Evolutionary conservation across 64 coral and sea anemone genomes (phyloP).

Genomic region (Exaiptasia diaphana): DNA sequence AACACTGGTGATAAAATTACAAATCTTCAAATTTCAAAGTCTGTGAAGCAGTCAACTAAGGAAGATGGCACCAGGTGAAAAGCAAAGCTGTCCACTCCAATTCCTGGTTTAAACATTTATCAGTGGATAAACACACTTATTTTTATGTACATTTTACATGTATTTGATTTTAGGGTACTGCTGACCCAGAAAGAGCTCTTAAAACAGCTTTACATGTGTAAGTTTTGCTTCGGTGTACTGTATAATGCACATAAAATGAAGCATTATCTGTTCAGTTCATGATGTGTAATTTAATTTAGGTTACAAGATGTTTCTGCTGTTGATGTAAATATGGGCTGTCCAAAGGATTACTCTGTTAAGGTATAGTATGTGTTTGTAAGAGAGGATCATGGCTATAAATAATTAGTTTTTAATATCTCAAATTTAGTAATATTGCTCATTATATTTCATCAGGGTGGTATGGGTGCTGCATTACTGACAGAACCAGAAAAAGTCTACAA

Average conservation of each 20-base stretch:
- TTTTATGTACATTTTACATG: too few relatives aligned
- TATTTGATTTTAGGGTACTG: too few relatives aligned
- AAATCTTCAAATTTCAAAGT: too few relatives aligned
- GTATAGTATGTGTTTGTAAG: neutral
- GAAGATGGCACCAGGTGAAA: too few relatives aligned
- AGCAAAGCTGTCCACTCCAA: too few relatives aligned
- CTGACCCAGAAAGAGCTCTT: constrained; percentile 84
- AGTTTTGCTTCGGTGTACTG: constrained; percentile 32
- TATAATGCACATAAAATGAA: neutral
- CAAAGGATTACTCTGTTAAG: constrained; percentile 99
- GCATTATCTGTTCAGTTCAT: neutral
- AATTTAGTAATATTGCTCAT: neutral
- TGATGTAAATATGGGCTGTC: constrained; percentile 99
- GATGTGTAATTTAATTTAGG: neutral
- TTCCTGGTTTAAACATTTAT: too few relatives aligned
- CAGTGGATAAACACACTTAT: too few relatives aligned
- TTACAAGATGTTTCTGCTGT: constrained; percentile 87
- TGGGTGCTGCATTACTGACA: constrained; percentile 86
- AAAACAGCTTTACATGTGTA: constrained; percentile 84
- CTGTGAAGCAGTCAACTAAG: too few relatives aligned
- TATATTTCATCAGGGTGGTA: constrained; percentile 61
- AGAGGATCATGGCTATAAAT: neutral
- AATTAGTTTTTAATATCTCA: neutral
- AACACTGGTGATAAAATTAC: neutral
- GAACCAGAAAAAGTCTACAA: constrained; percentile 87